Evolutionary conservation across 2,888 invertebrate species (phyloP), one percentile per base, ranked within the genome.

Genomic region (Sussaba pulchella): DNA sequence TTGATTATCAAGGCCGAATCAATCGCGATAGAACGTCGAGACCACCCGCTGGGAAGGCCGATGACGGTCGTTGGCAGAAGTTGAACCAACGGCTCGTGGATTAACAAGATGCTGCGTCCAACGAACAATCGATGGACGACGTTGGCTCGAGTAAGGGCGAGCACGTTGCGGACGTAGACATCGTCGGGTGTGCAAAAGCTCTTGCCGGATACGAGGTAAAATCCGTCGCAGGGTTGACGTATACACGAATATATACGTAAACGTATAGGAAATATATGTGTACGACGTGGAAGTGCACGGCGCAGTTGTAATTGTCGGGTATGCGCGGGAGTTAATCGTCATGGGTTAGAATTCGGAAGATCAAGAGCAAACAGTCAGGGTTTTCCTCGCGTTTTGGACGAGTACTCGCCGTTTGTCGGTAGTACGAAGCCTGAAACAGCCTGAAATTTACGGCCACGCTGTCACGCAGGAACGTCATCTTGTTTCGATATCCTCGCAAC

Each of bases 311-410:
- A 54, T 24, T 54, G 52, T 54, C 52, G 14, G 52, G 24, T 24
- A 54, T 54, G 52, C 52, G 52, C 52, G 52, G 26, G n/a, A 5
- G 26, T 12, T 54, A n/a, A 54, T 54, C 52, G 52, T 26, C 5
- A 54, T 54, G 52, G 52, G 52, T 54, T 54, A 54, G 52, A 52
- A 14, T 54, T 14, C 52, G 52, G 52, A 54, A 54, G 52, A 54
- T 54, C 52, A 54, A 54, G 52, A 54, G 52, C 52, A 54, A 54
- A n/a, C 26, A 54, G 52, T 26, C 52, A 54, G 26, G n/a, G 26
- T 26, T 54, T 26, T 24, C n/a, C 24, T 52, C 52, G 52, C 26
- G 52, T 54, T n/a, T 54, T 26, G 52, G 6, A 52, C 52, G 21
- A 54, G 26, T 54, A 21, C 24, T n/a, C 24, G 21, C 1, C 3